phyloP scores from a whole-genome alignment of 1,140 invertebrate species.

The Drosophila eugracilis region DNA sequence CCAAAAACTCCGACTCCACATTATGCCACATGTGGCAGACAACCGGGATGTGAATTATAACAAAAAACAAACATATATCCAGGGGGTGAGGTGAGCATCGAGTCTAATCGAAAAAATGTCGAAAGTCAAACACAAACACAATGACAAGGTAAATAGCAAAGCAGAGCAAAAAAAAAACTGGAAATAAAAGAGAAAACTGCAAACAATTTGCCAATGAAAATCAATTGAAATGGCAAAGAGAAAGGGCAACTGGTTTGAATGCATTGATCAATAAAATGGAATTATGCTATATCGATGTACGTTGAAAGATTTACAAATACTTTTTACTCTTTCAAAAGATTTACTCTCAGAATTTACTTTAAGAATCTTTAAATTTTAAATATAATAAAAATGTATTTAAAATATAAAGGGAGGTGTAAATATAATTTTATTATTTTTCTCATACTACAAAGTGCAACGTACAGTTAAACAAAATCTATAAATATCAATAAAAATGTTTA shows the following conservation, averaged over 20 bases:
- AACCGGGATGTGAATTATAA: constrained; percentile 66
- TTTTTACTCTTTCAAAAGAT: not conserved
- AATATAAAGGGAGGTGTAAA: no score
- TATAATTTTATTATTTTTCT: no score
- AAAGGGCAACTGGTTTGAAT: constrained; percentile 7
- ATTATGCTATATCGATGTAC: constrained; percentile 28
- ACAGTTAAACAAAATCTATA: no score
- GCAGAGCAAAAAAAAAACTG: constrained; percentile 29
- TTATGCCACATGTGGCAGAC: constrained; percentile 54
- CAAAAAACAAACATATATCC: constrained; percentile 70
- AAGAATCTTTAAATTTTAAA: not conserved
- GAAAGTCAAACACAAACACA: constrained; percentile 74
- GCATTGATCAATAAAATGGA: constrained; percentile 37
- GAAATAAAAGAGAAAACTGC: constrained; percentile 33
- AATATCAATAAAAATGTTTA: no score
- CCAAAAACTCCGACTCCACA: constrained; percentile 39
- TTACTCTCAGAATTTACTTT: not conserved
- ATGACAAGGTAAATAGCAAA: constrained; percentile 64
- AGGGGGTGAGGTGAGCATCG: not conserved
- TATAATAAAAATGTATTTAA: not conserved
- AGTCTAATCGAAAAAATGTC: constrained; percentile 61
- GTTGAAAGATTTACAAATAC: not conserved
- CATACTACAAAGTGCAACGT: no score
- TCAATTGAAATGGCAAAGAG: constrained; percentile 25
- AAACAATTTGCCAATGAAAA: constrained; percentile 40